Percentiles rank a stretch among this genome's conserved stretches.
These are phyloP conservation scores for Drosophila mettleri DNA, from an alignment of 2,888 invertebrate species.

Conservation along the genomic window DNA sequence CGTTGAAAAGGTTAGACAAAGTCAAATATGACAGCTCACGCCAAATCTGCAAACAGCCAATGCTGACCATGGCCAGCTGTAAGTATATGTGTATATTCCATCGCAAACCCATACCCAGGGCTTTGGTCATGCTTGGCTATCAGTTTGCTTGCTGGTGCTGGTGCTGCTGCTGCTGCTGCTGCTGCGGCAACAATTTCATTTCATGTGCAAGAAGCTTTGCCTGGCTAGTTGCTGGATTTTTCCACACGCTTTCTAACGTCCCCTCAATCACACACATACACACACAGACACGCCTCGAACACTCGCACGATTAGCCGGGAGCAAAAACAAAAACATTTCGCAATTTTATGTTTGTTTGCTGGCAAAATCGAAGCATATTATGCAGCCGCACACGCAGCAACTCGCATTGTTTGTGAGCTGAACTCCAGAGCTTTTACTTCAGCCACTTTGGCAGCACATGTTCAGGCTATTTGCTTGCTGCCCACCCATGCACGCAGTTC, in stretches of 20 bases:
- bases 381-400: slow-evolving; percentile 65
- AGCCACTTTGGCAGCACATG: slow-evolving; percentile 5
- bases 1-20: slow-evolving; percentile 58
- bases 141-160: slow-evolving; percentile 11
- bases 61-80: slow-evolving; percentile 57
- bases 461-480: slow-evolving; percentile 23
- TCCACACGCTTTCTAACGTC: slow-evolving; percentile 6
- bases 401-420: slow-evolving; percentile 43
- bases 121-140: slow-evolving; percentile 3
- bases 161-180: too few species aligned
- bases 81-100: slow-evolving; percentile 23
- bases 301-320: slow-evolving; percentile 37
- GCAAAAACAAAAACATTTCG: slow-evolving; percentile 55
- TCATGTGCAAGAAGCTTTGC: slow-evolving; percentile 35
- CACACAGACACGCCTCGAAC: slow-evolving; percentile 18
- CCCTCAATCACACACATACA: slow-evolving; percentile 4
- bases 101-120: not conserved
- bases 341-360: slow-evolving; percentile 64
- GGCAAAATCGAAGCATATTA: slow-evolving; percentile 68
- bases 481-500: not conserved
- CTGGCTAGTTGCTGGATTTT: slow-evolving; percentile 15
- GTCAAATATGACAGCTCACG: slow-evolving; percentile 56
- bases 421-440: not conserved
- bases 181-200: slow-evolving; percentile 45
- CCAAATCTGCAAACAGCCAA: slow-evolving; percentile 22